Percentiles rank a stretch among this genome's conserved stretches.
Evolutionary conservation across 2,888 invertebrate species (phyloP).

Genomic region (Choreutis nemorana): DNA sequence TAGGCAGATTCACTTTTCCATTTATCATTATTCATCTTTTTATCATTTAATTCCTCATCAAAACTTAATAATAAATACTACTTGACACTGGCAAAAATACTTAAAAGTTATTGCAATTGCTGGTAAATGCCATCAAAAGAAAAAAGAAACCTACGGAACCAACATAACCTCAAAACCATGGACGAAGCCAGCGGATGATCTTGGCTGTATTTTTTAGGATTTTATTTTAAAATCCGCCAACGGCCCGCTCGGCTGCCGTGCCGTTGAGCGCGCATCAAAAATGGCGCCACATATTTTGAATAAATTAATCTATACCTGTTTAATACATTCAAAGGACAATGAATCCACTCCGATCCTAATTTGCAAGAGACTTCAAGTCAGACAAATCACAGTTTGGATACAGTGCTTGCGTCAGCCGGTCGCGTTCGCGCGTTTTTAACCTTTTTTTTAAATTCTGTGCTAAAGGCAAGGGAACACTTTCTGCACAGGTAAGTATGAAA

Average conservation of each 20-base stretch:
- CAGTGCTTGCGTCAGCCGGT: conserved; percentile 41
- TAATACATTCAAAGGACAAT: conserved; percentile 29
- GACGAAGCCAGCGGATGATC: conserved; percentile 30
- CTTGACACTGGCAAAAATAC: conserved; percentile 1
- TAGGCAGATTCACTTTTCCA: no score
- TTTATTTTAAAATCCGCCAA: conserved; percentile 54
- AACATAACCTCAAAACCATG: conserved; percentile 15
- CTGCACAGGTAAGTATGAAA: no score
- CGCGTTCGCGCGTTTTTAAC: conserved; percentile 25
- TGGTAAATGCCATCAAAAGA: no score
- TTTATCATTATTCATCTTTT: no score
- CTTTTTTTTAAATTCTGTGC: no score
- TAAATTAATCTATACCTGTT: conserved; percentile 19
- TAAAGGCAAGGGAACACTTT: no score
- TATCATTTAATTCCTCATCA: conserved; percentile 11
- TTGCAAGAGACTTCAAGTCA: conserved; percentile 16
- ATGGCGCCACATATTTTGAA: conserved; percentile 24
- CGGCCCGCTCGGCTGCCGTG: conserved; percentile 38
- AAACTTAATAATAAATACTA: conserved; percentile 5
- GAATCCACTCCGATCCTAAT: no score
- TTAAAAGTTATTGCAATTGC: no score
- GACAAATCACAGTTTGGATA: conserved; percentile 36
- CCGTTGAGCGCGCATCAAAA: conserved; percentile 24
- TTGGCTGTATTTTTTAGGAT: conserved; percentile 28
- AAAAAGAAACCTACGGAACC: conserved; percentile 26